Evolutionary conservation across 37 sponge, comb jelly and placozoan species (phyloP).

Genomic region (Beroe forskalii): DNA sequence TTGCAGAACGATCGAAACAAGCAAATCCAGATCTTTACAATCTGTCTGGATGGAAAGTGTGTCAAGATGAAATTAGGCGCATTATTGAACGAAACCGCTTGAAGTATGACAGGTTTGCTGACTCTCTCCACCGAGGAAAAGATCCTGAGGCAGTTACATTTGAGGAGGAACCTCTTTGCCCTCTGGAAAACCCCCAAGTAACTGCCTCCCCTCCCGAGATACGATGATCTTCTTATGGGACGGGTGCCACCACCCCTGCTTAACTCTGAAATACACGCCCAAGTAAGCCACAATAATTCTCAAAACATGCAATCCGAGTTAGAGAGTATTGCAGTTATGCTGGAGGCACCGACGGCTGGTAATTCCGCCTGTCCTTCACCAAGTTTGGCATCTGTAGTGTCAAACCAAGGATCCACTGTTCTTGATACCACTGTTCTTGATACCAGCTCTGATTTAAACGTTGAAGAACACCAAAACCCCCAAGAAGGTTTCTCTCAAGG

Average conservation of each 20-base stretch:
- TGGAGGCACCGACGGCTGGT: background rate
- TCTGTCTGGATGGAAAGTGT: background rate
- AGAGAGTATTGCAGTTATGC: constrained; percentile 10
- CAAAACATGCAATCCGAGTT: constrained; percentile 11
- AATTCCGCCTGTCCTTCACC: background rate
- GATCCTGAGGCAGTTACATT: background rate
- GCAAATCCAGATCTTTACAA: background rate
- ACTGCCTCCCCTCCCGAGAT: constrained; percentile 2
- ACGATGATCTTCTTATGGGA: constrained; percentile 19
- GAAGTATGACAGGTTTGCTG: background rate
- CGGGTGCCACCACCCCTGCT: background rate
- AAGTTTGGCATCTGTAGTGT: background rate
- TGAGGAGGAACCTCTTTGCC: background rate
- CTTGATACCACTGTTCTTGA: background rate
- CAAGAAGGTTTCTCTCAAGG: background rate
- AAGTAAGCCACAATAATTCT: background rate
- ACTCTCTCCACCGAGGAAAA: background rate
- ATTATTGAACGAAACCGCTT: background rate
- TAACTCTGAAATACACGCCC: background rate
- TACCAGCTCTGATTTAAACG: background rate
- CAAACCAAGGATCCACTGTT: background rate
- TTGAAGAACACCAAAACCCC: too few species aligned
- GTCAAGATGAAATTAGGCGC: background rate
- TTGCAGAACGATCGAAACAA: background rate
- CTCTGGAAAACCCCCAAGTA: background rate